Conservation (phyloP, 2,797 vertebrate species). For the Propithecus perrieri region DNA sequence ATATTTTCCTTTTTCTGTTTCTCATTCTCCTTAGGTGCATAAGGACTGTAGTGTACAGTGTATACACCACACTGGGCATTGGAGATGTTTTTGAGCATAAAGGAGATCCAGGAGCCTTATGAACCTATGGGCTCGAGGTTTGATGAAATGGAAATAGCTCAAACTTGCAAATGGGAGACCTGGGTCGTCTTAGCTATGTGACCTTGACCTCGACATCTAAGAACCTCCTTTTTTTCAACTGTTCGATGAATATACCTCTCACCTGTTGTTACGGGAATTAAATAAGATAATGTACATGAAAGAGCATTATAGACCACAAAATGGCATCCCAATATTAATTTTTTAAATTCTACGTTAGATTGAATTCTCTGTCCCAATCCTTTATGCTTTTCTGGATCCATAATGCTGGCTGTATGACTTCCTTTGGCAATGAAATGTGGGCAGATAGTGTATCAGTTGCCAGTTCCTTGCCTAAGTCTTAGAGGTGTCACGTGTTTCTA, state of each 20-base stretch:
- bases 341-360: not conserved
- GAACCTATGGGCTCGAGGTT: not conserved
- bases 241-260: not conserved
- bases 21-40: not conserved
- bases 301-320: not conserved
- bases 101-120: not conserved
- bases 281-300: not conserved
- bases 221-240: not conserved
- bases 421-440: not conserved
- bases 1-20: not conserved
- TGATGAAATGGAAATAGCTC: not conserved
- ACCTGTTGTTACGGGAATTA: not conserved
- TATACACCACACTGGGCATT: not conserved
- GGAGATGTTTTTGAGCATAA: not conserved
- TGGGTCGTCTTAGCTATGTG: not conserved
- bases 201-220: not conserved
- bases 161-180: not conserved
- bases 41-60: not conserved
- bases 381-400: not conserved
- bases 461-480: not conserved
- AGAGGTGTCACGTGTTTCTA: not conserved
- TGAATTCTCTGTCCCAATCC: not conserved
- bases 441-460: fast-evolving
- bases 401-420: not conserved
- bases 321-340: not conserved